Percentiles rank a stretch among this genome's conserved stretches.
phyloP scores from a whole-genome alignment of 2,797 vertebrate species.

The Iguana delicatissima region DNA sequence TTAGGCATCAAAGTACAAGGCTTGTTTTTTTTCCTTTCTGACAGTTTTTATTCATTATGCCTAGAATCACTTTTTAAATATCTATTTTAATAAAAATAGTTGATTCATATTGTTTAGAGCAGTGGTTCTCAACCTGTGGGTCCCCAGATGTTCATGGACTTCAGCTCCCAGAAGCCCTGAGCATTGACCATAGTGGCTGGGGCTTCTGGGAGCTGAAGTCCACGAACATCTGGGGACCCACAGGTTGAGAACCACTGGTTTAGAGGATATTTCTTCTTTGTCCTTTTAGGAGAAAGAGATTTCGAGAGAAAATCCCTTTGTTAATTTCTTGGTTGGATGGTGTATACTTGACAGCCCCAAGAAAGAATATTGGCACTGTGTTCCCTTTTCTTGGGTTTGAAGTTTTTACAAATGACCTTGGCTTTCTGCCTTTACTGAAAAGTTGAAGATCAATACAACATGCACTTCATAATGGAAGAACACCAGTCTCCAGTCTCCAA shows the following conservation, averaged over 20 bases:
- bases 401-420: constrained; percentile 30
- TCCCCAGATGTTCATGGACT: too few species aligned
- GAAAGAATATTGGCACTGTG: not conserved
- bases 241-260: too few species aligned
- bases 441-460: constrained; percentile 1
- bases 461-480: not conserved
- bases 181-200: too few species aligned
- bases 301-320: not conserved
- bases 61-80: not conserved
- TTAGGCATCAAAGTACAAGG: not conserved
- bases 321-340: not conserved
- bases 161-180: too few species aligned
- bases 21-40: not conserved
- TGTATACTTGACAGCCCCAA: not conserved
- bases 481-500: not conserved
- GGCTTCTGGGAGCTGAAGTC: too few species aligned
- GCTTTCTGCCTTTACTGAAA: not conserved
- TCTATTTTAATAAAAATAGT: constrained; percentile 2
- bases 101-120: too few species aligned
- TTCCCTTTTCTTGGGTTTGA: constrained; percentile 20
- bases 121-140: too few species aligned
- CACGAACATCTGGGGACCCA: too few species aligned
- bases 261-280: not conserved
- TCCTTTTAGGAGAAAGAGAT: not conserved
- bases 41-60: not conserved